Evolutionary conservation across 2,797 vertebrate species (phyloP).

Genomic region (Monodelphis domestica): DNA sequence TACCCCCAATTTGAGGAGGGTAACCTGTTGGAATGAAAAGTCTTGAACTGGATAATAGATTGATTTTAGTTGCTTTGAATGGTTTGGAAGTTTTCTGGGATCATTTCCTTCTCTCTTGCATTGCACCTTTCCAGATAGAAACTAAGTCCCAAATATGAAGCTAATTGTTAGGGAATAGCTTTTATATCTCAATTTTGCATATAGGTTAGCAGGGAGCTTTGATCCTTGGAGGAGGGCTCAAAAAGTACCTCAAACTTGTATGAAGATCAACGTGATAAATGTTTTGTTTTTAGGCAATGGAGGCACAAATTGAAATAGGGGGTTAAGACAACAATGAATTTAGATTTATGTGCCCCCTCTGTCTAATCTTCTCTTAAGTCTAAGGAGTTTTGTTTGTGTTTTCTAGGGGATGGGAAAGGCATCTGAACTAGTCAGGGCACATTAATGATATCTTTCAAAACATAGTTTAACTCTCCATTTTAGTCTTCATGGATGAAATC

Average conservation of each 20-base stretch:
- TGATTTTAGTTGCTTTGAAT: constrained; percentile 37
- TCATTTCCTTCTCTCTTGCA: constrained; percentile 14
- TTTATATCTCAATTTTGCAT: constrained; percentile 21
- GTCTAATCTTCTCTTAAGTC: neutral
- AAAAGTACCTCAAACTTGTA: neutral
- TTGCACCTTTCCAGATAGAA: constrained; percentile 36
- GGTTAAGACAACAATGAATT: constrained; percentile 16
- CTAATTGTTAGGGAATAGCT: constrained; percentile 29
- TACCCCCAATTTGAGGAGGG: neutral
- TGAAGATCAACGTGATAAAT: neutral
- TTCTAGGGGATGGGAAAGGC: neutral
- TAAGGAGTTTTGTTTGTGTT: neutral
- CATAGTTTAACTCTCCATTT: neutral
- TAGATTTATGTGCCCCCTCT: neutral
- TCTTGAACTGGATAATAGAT: constrained; percentile 35
- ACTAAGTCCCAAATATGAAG: constrained; percentile 38
- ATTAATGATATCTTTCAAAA: neutral
- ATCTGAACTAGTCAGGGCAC: neutral
- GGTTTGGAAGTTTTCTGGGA: neutral
- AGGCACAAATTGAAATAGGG: neutral
- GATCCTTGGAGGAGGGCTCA: neutral
- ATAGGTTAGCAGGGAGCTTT: constrained; percentile 20
- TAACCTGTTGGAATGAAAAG: constrained; percentile 24
- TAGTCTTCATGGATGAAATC: no score
- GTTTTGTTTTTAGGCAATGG: neutral